Evolutionary conservation across 2,797 vertebrate species (phyloP), one percentile per base, ranked within the genome.

Genomic region (Tragelaphus eurycerus): DNA sequence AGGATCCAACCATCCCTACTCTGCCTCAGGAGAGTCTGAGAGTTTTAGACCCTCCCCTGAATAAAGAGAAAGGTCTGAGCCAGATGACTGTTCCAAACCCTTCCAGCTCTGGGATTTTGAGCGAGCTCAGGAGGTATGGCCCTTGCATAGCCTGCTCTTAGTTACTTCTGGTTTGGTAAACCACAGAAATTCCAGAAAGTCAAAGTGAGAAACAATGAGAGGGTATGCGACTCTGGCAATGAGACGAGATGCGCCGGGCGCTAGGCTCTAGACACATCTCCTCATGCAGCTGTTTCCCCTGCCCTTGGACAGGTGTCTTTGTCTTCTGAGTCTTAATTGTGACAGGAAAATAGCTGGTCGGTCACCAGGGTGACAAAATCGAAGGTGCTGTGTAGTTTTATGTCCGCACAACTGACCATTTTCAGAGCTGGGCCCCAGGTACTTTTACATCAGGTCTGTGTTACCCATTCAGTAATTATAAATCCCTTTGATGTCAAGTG

Each of bases 101-200:
- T 81, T 78, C 62, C 52, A 55, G 19, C 50, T 16, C 38, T 81
- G 38, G 43, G 48, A 43, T n/a, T 90, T 62, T 84, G 23, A n/a
- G 48, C 27, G 55, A 76, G 25, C 60, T 86, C 46, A 43, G 54
- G 89, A 76, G 82, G 6, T 34, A 12, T 25, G 83, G 74, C 21
- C 31, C 48, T 71, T 50, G 43, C 38, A 50, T 38, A 46, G 43
- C 67, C 81, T 96, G 90, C 90, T 55, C 25, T 85, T 60, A 29
- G 17, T 76, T 55, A 52, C 38, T 88, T 87, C 81, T 94, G 29
- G 86, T 55, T 52, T 97, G 81, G 31, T 67, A 96, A 93, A 55
- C 92, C 81, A 92, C 88, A 96, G 62, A 93, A 87, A 96, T 95
- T 93, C 86, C 93, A 82, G 54, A 64, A 87, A 64, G 31, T 83